phyloP scores from a whole-genome alignment of 2,113 vertebrate genomes.

The human region DNA sequence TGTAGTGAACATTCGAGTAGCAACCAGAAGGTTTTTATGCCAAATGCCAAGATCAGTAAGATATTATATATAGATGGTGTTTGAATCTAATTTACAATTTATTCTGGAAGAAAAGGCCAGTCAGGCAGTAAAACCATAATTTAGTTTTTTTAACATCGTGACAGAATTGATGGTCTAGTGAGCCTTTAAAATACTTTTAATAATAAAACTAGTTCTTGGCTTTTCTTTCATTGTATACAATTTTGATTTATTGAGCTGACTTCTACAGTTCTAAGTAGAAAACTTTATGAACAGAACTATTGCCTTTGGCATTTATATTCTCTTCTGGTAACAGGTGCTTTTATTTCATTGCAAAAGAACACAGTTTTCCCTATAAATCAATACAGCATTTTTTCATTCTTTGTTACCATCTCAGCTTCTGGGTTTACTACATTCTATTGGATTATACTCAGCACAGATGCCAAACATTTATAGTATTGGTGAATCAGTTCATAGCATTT shows the following conservation, averaged over 20 bases:
- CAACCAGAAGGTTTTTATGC: not conserved
- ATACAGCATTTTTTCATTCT: conserved; percentile 44
- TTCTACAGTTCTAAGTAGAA: conserved; percentile 34
- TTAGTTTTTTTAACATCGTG: conserved; percentile 25
- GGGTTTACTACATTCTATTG: not conserved
- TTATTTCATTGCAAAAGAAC: conserved; percentile 65
- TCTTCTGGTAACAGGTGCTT: conserved; percentile 68
- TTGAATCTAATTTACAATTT: conserved; percentile 46
- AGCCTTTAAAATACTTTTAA: conserved; percentile 51
- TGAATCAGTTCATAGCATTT: not conserved
- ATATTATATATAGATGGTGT: not conserved
- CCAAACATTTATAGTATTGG: not conserved
- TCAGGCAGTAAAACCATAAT: not conserved
- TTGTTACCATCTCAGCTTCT: not conserved
- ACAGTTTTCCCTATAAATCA: conserved; percentile 40
- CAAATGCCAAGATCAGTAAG: not conserved
- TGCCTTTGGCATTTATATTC: conserved; percentile 65
- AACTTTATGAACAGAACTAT: conserved; percentile 34
- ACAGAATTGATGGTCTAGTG: conserved; percentile 70
- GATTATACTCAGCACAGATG: not conserved
- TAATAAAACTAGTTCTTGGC: conserved; percentile 56
- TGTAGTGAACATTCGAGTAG: not conserved
- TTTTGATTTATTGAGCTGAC: conserved; percentile 70
- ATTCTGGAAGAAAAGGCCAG: conserved; percentile 45
- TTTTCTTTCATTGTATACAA: conserved; percentile 29